Conservation (phyloP, 2,888 invertebrate species). For the Heliconius sara region DNA sequence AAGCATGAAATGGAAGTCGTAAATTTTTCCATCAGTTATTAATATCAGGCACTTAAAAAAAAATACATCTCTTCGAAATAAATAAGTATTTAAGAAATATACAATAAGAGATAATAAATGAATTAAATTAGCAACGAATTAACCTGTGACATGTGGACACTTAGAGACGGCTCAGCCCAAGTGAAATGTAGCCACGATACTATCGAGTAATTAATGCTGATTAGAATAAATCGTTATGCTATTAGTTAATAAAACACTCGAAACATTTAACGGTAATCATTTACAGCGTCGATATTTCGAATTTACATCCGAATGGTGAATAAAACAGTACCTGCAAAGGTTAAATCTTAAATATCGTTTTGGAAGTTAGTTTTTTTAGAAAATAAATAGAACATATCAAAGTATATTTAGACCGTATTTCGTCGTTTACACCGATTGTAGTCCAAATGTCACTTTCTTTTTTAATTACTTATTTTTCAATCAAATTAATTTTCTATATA, state of each 20-base stretch:
- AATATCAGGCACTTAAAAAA: background rate
- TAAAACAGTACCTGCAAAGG: background rate
- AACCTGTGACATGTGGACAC: conserved; percentile 48
- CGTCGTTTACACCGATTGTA: no score
- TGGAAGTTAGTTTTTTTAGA: background rate
- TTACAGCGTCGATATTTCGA: background rate
- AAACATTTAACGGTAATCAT: conserved; percentile 15
- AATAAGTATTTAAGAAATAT: background rate
- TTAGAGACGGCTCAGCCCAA: conserved; percentile 34
- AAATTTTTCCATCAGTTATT: no score
- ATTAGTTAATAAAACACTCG: conserved; percentile 18
- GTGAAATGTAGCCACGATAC: conserved; percentile 46
- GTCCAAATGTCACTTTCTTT: background rate
- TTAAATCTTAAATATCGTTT: background rate
- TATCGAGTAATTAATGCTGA: conserved; percentile 38
- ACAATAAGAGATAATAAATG: conserved; percentile 45
- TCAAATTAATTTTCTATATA: background rate
- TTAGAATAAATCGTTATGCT: conserved; percentile 20
- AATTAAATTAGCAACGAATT: conserved; percentile 50
- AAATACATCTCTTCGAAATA: background rate
- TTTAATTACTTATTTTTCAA: background rate
- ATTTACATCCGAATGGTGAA: background rate
- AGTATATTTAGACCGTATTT: background rate
- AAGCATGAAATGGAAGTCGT: no score
- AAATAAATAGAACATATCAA: background rate